phyloP scores from a whole-genome alignment of 2,113 vertebrate genomes.

The Pseudorhombus dupliciocellatus region DNA sequence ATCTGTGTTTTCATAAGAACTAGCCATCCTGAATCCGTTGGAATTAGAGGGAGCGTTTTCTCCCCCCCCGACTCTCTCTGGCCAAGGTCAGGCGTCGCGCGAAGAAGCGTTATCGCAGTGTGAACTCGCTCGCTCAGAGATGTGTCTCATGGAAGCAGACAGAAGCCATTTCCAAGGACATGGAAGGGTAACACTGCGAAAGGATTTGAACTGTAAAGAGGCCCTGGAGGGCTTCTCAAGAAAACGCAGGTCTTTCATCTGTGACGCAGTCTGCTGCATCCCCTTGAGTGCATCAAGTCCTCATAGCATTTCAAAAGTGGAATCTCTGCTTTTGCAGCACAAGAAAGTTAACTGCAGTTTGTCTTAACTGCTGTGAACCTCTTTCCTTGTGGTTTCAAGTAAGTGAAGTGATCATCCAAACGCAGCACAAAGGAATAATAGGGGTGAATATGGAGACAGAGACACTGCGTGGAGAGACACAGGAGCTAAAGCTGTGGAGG shows the following conservation, averaged over 20 bases:
- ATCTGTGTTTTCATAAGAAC: not conserved
- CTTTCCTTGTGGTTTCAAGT: slow-evolving; percentile 2
- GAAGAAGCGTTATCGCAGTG: slow-evolving; percentile 15
- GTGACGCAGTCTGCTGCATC: slow-evolving; percentile 24
- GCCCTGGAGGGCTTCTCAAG: slow-evolving; percentile 39
- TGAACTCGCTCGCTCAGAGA: slow-evolving; percentile 26
- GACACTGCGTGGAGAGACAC: slow-evolving; percentile 5
- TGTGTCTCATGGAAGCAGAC: slow-evolving; percentile 24
- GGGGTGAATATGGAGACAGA: not conserved
- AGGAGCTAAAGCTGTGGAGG: not conserved
- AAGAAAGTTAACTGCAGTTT: slow-evolving; percentile 9
- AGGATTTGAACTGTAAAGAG: slow-evolving; percentile 38
- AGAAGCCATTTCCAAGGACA: slow-evolving; percentile 33
- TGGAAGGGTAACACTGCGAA: slow-evolving; percentile 31
- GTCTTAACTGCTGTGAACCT: not conserved
- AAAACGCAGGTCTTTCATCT: slow-evolving; percentile 47
- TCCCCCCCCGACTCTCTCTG: slow-evolving; percentile 1
- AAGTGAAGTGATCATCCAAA: slow-evolving; percentile 6
- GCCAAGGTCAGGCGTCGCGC: slow-evolving; percentile 29
- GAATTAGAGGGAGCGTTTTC: slow-evolving; percentile 1
- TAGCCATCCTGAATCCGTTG: not conserved
- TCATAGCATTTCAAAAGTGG: slow-evolving; percentile 34
- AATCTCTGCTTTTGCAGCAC: slow-evolving; percentile 19
- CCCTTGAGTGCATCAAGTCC: slow-evolving; percentile 23
- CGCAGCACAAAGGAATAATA: not conserved